A percentile compares a stretch with the other conserved stretches of the same genome.
These are phyloP conservation scores for Elachura formosa DNA, from an alignment of 2,113 vertebrate genomes.

Conservation along the genomic window DNA sequence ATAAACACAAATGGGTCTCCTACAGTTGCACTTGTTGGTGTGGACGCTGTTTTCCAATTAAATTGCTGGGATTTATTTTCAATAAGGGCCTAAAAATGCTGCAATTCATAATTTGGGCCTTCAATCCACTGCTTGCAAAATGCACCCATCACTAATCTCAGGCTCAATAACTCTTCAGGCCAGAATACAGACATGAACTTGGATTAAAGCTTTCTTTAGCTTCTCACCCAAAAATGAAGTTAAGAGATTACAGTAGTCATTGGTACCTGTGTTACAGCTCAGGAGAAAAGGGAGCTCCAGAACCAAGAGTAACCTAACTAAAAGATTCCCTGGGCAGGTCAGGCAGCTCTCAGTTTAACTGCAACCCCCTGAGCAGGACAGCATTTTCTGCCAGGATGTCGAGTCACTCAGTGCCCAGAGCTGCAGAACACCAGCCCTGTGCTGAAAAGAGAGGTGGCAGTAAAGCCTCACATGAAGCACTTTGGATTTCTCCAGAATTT, in stretches of 20 bases:
- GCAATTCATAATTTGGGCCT: not conserved
- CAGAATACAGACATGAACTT: not conserved
- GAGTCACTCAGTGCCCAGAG: rapidly evolving
- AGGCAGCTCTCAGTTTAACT: not conserved
- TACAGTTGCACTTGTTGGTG: not conserved
- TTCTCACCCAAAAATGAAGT: not conserved
- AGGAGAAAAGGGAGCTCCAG: not conserved
- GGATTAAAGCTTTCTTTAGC: not conserved
- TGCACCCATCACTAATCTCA: not conserved
- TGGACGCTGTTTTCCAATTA: not conserved
- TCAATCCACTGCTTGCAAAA: not conserved
- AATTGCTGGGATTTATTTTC: not conserved
- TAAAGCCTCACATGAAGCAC: not conserved
- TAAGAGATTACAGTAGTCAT: not conserved
- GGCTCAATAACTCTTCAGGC: not conserved
- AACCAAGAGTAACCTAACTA: not conserved
- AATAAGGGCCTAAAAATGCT: not conserved
- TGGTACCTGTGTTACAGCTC: not conserved
- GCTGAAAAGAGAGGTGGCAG: not conserved
- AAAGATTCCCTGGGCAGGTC: not conserved
- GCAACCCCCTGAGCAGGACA: not conserved
- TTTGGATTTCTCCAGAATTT: not conserved
- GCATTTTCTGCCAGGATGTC: not conserved
- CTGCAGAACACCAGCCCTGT: not conserved
- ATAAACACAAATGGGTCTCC: not conserved